Percentiles rank a stretch among this genome's conserved stretches.
phyloP scores from a whole-genome alignment of 2,888 invertebrate genomes.

The Leptinotarsa rubiginosa region DNA sequence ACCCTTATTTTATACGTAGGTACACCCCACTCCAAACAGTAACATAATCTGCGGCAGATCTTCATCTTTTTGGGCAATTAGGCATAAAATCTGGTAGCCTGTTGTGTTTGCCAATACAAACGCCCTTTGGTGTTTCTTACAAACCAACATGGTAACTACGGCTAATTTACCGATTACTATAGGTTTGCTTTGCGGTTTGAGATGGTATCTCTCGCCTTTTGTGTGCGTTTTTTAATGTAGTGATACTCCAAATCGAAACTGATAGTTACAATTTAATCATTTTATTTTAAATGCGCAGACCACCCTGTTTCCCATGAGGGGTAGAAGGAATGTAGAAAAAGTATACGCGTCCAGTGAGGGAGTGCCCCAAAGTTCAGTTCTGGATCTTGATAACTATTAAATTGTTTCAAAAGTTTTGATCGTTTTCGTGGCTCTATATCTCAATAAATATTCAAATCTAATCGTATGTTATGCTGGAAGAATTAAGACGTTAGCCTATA shows the following conservation, averaged over 20 bases:
- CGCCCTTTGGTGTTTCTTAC: constrained; percentile 35
- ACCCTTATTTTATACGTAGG: constrained; percentile 43
- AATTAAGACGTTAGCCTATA: too few relatives aligned
- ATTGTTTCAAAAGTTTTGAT: too few relatives aligned
- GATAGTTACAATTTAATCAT: constrained; percentile 18
- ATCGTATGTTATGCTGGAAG: too few relatives aligned
- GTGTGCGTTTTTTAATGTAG: constrained; percentile 29
- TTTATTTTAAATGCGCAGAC: constrained; percentile 13
- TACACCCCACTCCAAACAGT: constrained; percentile 36
- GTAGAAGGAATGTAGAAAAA: background rate
- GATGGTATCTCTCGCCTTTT: constrained; percentile 39
- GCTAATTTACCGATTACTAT: constrained; percentile 31
- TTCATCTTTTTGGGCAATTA: constrained; percentile 62
- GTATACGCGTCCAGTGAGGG: background rate
- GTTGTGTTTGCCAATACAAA: constrained; percentile 49
- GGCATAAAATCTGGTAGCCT: constrained; percentile 60
- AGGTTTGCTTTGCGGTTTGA: constrained; percentile 9
- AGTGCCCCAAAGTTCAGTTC: background rate
- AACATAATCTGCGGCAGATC: constrained; percentile 50
- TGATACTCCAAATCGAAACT: background rate
- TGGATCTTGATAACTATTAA: too few relatives aligned
- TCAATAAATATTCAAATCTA: too few relatives aligned
- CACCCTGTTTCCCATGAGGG: constrained; percentile 19
- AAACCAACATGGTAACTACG: constrained; percentile 35
- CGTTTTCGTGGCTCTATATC: too few relatives aligned